Percentiles rank a stretch among this genome's conserved stretches.
phyloP scores from a whole-genome alignment of 2,797 vertebrate genomes.

The Chloroceryle amazona region DNA sequence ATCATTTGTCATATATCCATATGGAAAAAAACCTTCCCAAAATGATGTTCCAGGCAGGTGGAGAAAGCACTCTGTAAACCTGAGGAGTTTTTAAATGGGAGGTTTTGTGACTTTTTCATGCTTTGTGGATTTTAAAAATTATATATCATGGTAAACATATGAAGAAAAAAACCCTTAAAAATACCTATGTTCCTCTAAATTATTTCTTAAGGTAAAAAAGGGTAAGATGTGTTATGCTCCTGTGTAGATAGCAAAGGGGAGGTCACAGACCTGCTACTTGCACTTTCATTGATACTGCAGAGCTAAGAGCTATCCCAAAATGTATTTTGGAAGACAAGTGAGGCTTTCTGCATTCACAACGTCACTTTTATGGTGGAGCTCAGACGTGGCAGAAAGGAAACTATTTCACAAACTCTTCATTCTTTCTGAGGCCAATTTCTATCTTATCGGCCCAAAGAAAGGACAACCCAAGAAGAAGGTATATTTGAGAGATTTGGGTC shows the following conservation, averaged over 20 bases:
- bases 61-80: background rate
- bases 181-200: background rate
- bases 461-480: background rate
- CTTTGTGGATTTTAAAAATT: background rate
- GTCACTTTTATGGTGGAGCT: background rate
- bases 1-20: background rate
- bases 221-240: background rate
- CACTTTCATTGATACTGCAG: background rate
- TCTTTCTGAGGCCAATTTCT: background rate
- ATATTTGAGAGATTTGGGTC: background rate
- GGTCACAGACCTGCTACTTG: background rate
- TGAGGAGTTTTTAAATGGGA: background rate
- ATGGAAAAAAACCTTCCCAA: background rate
- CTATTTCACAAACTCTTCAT: background rate
- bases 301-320: background rate
- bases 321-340: background rate
- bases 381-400: background rate
- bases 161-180: background rate
- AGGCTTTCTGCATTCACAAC: background rate
- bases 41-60: background rate
- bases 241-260: background rate
- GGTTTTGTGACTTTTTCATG: background rate
- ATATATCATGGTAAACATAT: background rate
- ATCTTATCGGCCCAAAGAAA: background rate
- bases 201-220: background rate